Percentiles rank a stretch among this genome's conserved stretches.
phyloP scores from a whole-genome alignment of 2,888 invertebrate genomes.

The Rhogogaster chlorosoma region DNA sequence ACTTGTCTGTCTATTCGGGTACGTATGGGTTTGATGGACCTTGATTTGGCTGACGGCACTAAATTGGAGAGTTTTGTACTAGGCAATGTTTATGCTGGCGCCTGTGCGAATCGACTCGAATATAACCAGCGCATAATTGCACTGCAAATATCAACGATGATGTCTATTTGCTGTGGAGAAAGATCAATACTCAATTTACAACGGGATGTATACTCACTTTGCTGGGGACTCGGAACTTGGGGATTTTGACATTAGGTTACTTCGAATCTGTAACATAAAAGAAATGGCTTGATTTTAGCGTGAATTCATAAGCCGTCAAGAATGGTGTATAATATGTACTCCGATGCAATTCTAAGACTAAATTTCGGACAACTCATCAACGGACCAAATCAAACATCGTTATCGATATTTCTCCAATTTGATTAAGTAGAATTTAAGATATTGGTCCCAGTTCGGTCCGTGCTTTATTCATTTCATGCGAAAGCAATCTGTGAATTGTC shows the following conservation, averaged over 20 bases:
- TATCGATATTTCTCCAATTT: neutral
- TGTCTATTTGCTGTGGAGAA: slow-evolving; percentile 10
- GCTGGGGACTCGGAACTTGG: slow-evolving; percentile 59
- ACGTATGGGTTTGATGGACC: neutral
- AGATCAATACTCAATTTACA: neutral
- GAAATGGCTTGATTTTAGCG: neutral
- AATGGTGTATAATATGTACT: too few relatives aligned
- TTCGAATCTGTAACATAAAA: slow-evolving; percentile 61
- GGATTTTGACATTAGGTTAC: slow-evolving; percentile 61
- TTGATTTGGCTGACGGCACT: neutral
- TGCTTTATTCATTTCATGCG: neutral
- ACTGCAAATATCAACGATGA: slow-evolving; percentile 12
- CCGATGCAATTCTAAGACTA: neutral
- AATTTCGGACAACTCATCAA: neutral
- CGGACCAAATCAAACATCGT: neutral
- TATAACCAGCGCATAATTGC: neutral
- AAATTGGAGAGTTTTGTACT: neutral
- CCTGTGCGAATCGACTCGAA: neutral
- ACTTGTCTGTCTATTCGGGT: neutral
- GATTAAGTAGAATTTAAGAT: neutral
- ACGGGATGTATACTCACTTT: slow-evolving; percentile 60
- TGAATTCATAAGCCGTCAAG: neutral
- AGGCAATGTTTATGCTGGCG: neutral
- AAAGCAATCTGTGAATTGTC: neutral
- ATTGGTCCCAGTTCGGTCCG: neutral